A percentile compares a stretch with the other conserved stretches of the same genome.
Evolutionary conservation across 2,888 invertebrate genomes (phyloP).

Genomic region (Steinernema scapterisci): DNA sequence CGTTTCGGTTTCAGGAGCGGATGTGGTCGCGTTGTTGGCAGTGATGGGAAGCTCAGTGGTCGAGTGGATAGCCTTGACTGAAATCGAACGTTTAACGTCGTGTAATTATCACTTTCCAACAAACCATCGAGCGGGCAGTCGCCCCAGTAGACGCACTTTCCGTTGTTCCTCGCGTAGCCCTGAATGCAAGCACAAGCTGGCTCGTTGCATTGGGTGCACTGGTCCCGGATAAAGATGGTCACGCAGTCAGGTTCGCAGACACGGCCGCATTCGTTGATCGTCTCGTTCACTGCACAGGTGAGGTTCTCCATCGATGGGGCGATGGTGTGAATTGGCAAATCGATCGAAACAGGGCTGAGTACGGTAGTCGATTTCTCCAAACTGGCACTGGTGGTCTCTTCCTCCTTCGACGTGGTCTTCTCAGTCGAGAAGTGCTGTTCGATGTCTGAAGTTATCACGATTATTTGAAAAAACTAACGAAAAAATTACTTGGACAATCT

Average conservation of each 20-base stretch:
- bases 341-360: neutral
- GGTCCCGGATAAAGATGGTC: conserved; percentile 61
- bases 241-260: conserved; percentile 65
- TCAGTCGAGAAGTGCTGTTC: conserved; percentile 39
- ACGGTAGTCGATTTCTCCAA: conserved; percentile 14
- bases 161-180: conserved; percentile 59
- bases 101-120: neutral
- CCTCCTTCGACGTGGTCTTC: conserved; percentile 24
- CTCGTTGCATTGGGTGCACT: conserved; percentile 60
- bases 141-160: conserved; percentile 64
- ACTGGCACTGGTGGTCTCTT: conserved; percentile 15
- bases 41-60: neutral
- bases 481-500: conserved; percentile 58
- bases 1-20: neutral
- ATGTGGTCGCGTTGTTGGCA: neutral
- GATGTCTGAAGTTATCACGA: conserved; percentile 30
- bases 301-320: conserved; percentile 26
- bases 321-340: conserved; percentile 21
- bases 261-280: conserved; percentile 64
- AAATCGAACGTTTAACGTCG: neutral
- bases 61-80: neutral
- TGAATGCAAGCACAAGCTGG: conserved; percentile 62
- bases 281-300: conserved; percentile 59
- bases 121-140: conserved; percentile 54
- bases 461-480: neutral